phyloP scores from a whole-genome alignment of 2,797 vertebrate genomes.

The Pelobates cultripes region DNA sequence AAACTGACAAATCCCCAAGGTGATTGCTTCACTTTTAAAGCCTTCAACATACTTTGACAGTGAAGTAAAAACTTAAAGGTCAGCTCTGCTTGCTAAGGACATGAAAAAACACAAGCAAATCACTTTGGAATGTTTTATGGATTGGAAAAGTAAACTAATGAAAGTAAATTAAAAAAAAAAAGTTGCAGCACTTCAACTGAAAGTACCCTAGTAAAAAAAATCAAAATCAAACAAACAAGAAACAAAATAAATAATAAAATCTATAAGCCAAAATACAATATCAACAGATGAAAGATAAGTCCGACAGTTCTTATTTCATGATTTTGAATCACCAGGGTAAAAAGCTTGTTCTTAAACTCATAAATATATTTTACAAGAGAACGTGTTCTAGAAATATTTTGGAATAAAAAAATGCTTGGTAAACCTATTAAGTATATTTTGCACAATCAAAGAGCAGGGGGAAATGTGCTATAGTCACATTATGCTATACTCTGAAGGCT shows the following conservation, averaged over 20 bases:
- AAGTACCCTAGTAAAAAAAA: background rate
- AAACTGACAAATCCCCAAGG: slow-evolving; percentile 72
- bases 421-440: background rate
- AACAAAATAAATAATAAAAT: background rate
- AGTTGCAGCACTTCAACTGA: slow-evolving; percentile 4
- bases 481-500: no score
- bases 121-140: slow-evolving; percentile 68
- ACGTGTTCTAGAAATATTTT: background rate
- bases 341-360: background rate
- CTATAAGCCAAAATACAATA: background rate
- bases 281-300: background rate
- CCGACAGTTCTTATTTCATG: background rate
- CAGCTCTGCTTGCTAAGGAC: slow-evolving; percentile 79
- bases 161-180: slow-evolving; percentile 52
- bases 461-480: no score
- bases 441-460: background rate
- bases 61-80: slow-evolving; percentile 80
- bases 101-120: slow-evolving; percentile 70
- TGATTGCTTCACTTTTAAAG: slow-evolving; percentile 82
- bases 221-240: background rate
- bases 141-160: slow-evolving; percentile 67
- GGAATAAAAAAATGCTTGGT: background rate
- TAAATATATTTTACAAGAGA: background rate
- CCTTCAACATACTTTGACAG: slow-evolving; percentile 78
- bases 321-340: background rate